Percentiles rank a stretch among this genome's conserved stretches.
phyloP scores from a whole-genome alignment of 2,797 vertebrate species.

The Orestias chungarensis region DNA sequence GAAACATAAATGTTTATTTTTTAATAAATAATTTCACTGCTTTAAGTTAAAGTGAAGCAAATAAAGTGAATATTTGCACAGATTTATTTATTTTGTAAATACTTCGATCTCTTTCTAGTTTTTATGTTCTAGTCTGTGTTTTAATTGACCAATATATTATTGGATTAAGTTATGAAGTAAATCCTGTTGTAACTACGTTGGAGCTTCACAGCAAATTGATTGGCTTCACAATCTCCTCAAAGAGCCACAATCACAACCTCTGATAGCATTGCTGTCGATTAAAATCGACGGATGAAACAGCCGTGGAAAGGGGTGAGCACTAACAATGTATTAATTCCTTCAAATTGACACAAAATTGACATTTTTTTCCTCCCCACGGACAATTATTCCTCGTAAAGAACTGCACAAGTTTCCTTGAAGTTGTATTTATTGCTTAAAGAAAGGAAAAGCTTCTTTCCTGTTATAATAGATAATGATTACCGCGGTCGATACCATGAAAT shows the following conservation, averaged over 20 bases:
- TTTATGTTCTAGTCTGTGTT: not conserved
- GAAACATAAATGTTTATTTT: not conserved
- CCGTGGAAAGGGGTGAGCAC: not conserved
- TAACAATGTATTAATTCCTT: not conserved
- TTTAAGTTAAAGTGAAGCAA: not conserved
- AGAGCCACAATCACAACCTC: conserved; percentile 1
- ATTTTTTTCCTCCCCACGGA: not conserved
- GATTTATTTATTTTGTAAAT: not conserved
- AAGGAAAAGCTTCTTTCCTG: not conserved
- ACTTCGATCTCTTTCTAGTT: not conserved
- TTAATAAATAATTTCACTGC: not conserved
- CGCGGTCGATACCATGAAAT: not conserved
- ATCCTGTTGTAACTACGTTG: not conserved
- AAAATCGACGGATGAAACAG: not conserved
- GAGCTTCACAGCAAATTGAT: too few species aligned
- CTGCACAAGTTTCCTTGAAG: not conserved
- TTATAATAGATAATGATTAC: not conserved
- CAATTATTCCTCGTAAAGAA: not conserved
- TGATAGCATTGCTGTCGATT: not conserved
- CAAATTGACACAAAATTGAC: not conserved
- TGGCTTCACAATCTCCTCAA: conserved; percentile 2
- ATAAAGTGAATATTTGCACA: too few species aligned
- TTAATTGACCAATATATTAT: not conserved
- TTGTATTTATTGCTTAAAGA: not conserved
- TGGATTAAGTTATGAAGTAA: not conserved